phyloP scores from a whole-genome alignment of 1,140 invertebrate genomes.

The Conopomorpha cramerella region DNA sequence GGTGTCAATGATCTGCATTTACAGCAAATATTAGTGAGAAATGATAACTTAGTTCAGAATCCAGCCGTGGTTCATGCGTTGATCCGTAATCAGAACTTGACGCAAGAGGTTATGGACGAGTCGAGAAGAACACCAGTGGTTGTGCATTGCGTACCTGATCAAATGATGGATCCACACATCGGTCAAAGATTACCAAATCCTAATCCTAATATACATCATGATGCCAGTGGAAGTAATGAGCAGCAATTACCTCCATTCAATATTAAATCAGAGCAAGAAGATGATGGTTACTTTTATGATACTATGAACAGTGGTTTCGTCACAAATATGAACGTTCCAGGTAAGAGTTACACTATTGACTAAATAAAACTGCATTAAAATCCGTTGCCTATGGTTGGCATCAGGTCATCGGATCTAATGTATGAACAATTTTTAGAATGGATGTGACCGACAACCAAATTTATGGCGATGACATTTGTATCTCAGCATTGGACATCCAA shows the following conservation, averaged over 20 bases:
- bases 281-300: slow-evolving; percentile 44
- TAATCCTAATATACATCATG: slow-evolving; percentile 6
- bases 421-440: too few species aligned
- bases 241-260: slow-evolving; percentile 30
- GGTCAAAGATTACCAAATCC: slow-evolving; percentile 16
- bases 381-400: too few species aligned
- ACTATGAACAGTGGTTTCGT: slow-evolving; percentile 21
- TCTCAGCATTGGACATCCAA: too few species aligned
- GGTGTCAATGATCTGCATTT: slow-evolving; percentile 22
- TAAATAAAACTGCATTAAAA: too few species aligned
- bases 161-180: neutral
- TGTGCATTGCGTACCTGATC: slow-evolving; percentile 17
- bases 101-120: slow-evolving; percentile 21
- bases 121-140: slow-evolving; percentile 14
- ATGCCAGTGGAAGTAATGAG: slow-evolving; percentile 20
- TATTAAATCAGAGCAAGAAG: slow-evolving; percentile 45
- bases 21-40: slow-evolving; percentile 13
- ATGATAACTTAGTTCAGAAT: slow-evolving; percentile 18
- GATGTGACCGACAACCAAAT: too few species aligned
- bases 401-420: too few species aligned
- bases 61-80: slow-evolving; percentile 25
- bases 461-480: too few species aligned
- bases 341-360: too few species aligned
- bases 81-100: slow-evolving; percentile 18
- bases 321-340: too few species aligned